These are phyloP conservation scores for Rhodinocichla rosea DNA, from an alignment of 2,113 vertebrate genomes.

Conservation along the genomic window DNA sequence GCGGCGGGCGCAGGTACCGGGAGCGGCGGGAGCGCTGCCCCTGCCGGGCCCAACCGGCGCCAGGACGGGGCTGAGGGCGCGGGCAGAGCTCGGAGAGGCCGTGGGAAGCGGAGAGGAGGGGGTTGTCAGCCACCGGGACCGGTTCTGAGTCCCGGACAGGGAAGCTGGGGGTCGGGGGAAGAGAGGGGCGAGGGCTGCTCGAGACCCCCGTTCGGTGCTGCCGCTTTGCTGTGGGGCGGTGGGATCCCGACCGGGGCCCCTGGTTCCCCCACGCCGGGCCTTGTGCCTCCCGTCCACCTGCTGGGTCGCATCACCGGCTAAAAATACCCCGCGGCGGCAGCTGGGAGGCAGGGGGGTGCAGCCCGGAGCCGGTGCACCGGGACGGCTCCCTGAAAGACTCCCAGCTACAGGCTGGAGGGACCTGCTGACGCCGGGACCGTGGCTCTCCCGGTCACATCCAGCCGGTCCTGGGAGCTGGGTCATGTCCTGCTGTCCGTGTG, in stretches of 20 bases:
- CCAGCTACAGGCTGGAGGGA: neutral
- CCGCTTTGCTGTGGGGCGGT: neutral
- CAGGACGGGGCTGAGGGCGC: neutral
- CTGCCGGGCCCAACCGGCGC: too few species aligned
- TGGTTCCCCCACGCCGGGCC: neutral
- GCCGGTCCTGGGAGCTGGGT: neutral
- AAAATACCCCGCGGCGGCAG: constrained; percentile 22
- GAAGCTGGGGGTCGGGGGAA: fast-evolving
- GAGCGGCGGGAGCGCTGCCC: too few species aligned
- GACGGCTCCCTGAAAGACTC: neutral
- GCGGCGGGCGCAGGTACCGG: neutral
- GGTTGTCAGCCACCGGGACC: too few species aligned
- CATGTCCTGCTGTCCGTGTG: fast-evolving
- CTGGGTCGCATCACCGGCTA: constrained; percentile 8
- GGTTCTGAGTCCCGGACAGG: neutral
- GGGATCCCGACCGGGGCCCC: neutral
- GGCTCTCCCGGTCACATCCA: neutral
- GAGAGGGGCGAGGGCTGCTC: neutral
- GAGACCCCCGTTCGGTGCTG: neutral
- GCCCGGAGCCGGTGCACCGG: too few species aligned
- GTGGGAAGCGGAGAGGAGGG: too few species aligned
- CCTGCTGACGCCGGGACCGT: neutral
- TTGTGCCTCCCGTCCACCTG: neutral
- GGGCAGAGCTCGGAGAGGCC: neutral
- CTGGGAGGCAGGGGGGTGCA: neutral